Conservation (phyloP, 2,113 vertebrate species). For the Heptranchias perlo region DNA sequence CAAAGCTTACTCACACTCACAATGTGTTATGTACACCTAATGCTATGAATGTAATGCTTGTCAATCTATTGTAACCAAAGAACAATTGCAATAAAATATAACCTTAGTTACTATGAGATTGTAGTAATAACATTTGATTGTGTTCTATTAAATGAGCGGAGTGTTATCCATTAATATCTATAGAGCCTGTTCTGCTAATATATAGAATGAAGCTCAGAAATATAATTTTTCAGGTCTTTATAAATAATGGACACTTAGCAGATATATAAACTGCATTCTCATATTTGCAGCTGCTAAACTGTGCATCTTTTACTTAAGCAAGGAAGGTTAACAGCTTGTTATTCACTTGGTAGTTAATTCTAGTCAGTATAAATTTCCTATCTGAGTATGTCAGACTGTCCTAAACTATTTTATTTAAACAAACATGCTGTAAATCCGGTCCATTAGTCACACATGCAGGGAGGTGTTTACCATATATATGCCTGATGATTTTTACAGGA, state of each 20-base stretch:
- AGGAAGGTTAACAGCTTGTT: not conserved
- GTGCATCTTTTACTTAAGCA: not conserved
- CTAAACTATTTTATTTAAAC: too few species aligned
- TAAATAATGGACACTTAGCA: not conserved
- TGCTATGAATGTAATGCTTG: too few species aligned
- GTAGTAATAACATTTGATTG: not conserved
- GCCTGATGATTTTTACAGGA: not conserved
- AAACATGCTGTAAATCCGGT: not conserved
- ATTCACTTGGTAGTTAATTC: not conserved
- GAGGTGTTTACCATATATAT: not conserved
- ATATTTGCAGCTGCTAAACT: not conserved
- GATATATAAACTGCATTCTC: not conserved
- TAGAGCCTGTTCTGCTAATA: not conserved
- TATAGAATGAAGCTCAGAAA: not conserved
- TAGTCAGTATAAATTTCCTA: too few species aligned
- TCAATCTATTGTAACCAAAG: too few species aligned
- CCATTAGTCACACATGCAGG: not conserved
- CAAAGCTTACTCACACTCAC: too few species aligned
- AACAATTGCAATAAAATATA: too few species aligned
- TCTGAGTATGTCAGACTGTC: not conserved
- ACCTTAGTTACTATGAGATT: not conserved
- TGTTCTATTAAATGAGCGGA: not conserved
- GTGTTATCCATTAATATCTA: not conserved
- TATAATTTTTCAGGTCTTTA: not conserved
- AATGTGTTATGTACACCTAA: too few species aligned